Base-by-base conservation (phyloP, 2,888 invertebrate genomes). In the Deroplatys truncata region DNA sequence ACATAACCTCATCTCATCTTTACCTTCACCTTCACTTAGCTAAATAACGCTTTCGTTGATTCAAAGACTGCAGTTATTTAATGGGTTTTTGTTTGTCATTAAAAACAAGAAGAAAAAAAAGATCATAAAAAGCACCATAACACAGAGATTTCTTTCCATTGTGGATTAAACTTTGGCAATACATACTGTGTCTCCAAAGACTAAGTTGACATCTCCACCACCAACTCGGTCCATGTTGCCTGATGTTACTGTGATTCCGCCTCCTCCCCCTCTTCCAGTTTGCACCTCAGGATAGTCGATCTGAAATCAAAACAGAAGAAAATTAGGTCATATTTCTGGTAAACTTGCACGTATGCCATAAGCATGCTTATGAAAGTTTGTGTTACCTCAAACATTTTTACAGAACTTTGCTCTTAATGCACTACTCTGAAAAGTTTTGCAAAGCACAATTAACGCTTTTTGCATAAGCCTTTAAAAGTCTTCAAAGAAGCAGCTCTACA, bases 221-320 rank as follows among this genome's bases (percentile, higher is more conserved):
- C 29, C 83, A 10, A 35, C 20, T 90, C 94, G 93, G 92, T 94
- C 94, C 94, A 94, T 94, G 92, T 93, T 93, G 92, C 93, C 92
- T 89, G 91, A 90, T 89, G 90, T 90, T 92, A 93, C 93, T 90
- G 92, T 88, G 91, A 92, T 92, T 91, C 93, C 93, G 90, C 93
- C 93, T 92, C 92, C 92, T 91, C 56, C 92, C 92, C 91, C 92
- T 91, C 92, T 92, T 93, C 92, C 93, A 91, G 91, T 90, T 90
- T 91, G 91, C 89, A 92, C 92, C 89, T 94, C 94, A 92, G 96
- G 96, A 93, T 96, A 96, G 93, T 96, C 96, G 93, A 96, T 96
- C 96, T 96, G 94, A 7, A 95, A 94, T 86, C 91, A 91, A 91
- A 89, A 90, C 89, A 28, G 25, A 86, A 72, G 49, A 85, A 5